These are phyloP conservation scores for Cephalopachus bancanus DNA, from an alignment of 2,797 vertebrate species.

Conservation along the genomic window DNA sequence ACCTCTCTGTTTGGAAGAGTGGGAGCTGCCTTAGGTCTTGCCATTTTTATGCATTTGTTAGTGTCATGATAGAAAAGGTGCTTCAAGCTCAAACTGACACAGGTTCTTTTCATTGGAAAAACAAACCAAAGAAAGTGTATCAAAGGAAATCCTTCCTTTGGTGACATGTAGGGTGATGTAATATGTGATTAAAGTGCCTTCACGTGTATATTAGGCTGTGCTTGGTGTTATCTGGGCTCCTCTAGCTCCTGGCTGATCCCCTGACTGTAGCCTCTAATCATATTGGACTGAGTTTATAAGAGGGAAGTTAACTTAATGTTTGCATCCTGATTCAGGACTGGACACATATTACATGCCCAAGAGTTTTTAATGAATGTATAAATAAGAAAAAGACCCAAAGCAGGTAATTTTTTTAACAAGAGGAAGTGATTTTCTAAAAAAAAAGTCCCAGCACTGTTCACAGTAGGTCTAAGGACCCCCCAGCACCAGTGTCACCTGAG, in stretches of 20 bases:
- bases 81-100: background rate
- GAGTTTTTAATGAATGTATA: background rate
- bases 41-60: constrained; percentile 65
- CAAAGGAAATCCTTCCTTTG: constrained; percentile 3
- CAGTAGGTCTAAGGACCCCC: background rate
- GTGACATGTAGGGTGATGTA: background rate
- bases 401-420: constrained; percentile 19
- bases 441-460: background rate
- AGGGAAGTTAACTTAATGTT: background rate
- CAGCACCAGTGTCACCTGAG: background rate
- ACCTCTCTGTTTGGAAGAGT: background rate
- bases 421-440: background rate
- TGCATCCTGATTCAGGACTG: background rate
- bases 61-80: background rate
- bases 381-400: background rate
- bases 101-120: constrained; percentile 38
- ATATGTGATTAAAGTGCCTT: background rate
- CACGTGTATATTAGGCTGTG: background rate
- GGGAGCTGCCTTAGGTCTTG: constrained; percentile 55
- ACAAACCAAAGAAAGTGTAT: background rate
- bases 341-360: background rate
- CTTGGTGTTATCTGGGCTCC: background rate
- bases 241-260: background rate
- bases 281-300: background rate
- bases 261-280: background rate